phyloP scores from a whole-genome alignment of 1,140 invertebrate species.

The Diploscapter pachys region DNA sequence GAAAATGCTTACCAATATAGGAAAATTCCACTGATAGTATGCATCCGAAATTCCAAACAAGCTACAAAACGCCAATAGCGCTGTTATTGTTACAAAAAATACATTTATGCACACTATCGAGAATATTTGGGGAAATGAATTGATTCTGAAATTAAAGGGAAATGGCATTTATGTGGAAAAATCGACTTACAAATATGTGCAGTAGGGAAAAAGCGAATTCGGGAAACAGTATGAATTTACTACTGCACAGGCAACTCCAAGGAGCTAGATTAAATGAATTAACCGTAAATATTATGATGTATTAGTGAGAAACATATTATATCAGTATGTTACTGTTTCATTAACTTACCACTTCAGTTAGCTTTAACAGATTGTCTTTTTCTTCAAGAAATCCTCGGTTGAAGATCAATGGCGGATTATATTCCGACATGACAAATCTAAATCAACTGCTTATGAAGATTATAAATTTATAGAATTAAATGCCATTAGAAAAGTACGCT shows the following conservation, averaged over 20 bases:
- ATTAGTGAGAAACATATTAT: neutral
- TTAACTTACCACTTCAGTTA: slow-evolving; percentile 22
- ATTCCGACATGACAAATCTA: neutral
- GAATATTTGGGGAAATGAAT: slow-evolving; percentile 22
- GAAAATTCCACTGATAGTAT: slow-evolving; percentile 35
- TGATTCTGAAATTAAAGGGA: slow-evolving; percentile 13
- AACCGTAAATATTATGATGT: slow-evolving; percentile 2
- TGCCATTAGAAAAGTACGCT: too few relatives aligned
- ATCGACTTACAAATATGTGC: slow-evolving; percentile 7
- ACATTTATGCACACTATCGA: slow-evolving; percentile 29
- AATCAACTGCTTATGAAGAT: too few relatives aligned
- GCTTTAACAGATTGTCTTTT: slow-evolving; percentile 29
- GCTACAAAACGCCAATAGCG: slow-evolving; percentile 23
- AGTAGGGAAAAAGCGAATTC: slow-evolving; percentile 10
- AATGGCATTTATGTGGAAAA: slow-evolving; percentile 3
- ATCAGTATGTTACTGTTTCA: neutral
- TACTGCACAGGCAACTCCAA: slow-evolving; percentile 11
- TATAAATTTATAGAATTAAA: too few relatives aligned
- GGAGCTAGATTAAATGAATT: neutral
- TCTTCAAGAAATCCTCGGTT: slow-evolving; percentile 29
- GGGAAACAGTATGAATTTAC: slow-evolving; percentile 29
- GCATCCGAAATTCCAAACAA: slow-evolving; percentile 26
- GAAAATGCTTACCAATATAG: slow-evolving; percentile 26
- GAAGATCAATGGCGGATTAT: slow-evolving; percentile 18
- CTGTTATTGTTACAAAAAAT: slow-evolving; percentile 33